A percentile compares a stretch with the other conserved stretches of the same genome.
These are phyloP conservation scores for Theocolax elegans DNA, from an alignment of 1,140 invertebrate genomes.

Conservation along the genomic window DNA sequence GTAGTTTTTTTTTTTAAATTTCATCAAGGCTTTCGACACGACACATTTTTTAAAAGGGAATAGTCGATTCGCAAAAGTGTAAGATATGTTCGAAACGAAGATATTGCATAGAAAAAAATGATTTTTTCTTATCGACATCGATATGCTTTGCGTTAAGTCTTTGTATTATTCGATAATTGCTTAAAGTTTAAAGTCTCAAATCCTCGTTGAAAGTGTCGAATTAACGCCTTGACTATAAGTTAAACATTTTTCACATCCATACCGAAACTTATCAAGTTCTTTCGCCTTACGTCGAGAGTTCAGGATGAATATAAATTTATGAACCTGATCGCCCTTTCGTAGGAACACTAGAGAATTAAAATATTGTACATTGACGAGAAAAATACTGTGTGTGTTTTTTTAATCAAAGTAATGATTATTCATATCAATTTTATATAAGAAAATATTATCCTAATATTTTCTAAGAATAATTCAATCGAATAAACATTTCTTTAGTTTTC, in stretches of 20 bases:
- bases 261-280: neutral
- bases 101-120: slow-evolving; percentile 25
- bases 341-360: slow-evolving; percentile 4
- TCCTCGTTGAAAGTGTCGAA: slow-evolving; percentile 22
- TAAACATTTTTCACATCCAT: neutral
- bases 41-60: neutral
- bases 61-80: neutral
- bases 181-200: slow-evolving; percentile 32
- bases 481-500: no score
- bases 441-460: no score
- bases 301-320: neutral
- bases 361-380: neutral
- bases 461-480: no score
- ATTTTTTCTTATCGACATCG: slow-evolving; percentile 9
- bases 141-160: slow-evolving; percentile 36
- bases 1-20: slow-evolving; percentile 11
- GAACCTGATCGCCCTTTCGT: neutral
- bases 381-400: no score
- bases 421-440: no score
- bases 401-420: no score
- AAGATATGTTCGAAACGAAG: slow-evolving; percentile 29
- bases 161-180: slow-evolving; percentile 23
- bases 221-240: neutral
- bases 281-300: neutral
- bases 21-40: slow-evolving; percentile 16